These are phyloP conservation scores for Drosophila koepferae DNA, from an alignment of 2,888 invertebrate species.

Conservation along the genomic window DNA sequence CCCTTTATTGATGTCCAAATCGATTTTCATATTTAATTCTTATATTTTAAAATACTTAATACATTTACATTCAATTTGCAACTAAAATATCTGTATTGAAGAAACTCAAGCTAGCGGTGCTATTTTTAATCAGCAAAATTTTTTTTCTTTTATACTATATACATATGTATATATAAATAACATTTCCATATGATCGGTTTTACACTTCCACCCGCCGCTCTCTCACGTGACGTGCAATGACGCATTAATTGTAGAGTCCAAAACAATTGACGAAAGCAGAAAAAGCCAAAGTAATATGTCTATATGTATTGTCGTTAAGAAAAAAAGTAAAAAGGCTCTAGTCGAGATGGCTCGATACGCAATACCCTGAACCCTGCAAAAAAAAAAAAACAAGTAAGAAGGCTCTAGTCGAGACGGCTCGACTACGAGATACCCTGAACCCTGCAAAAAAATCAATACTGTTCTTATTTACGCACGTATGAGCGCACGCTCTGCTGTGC, in stretches of 20 bases:
- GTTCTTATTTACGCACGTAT: too few species aligned
- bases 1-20: too few species aligned
- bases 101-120: neutral
- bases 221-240: conserved; percentile 42
- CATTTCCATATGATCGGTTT: conserved; percentile 25
- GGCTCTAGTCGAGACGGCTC: too few species aligned
- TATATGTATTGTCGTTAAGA: neutral
- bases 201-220: conserved; percentile 22
- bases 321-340: too few species aligned
- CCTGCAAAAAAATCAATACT: too few species aligned
- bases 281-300: conserved; percentile 5
- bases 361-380: too few species aligned
- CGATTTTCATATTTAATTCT: neutral
- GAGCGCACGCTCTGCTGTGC: too few species aligned
- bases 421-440: too few species aligned
- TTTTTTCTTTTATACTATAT: conserved; percentile 8
- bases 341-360: too few species aligned
- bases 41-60: neutral
- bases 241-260: conserved; percentile 38
- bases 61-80: neutral
- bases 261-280: conserved; percentile 50
- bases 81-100: neutral
- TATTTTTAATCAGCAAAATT: conserved; percentile 37
- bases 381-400: too few species aligned
- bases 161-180: conserved; percentile 12